These are phyloP conservation scores for Drepana arcuata DNA, from an alignment of 1,140 invertebrate genomes.

Conservation along the genomic window DNA sequence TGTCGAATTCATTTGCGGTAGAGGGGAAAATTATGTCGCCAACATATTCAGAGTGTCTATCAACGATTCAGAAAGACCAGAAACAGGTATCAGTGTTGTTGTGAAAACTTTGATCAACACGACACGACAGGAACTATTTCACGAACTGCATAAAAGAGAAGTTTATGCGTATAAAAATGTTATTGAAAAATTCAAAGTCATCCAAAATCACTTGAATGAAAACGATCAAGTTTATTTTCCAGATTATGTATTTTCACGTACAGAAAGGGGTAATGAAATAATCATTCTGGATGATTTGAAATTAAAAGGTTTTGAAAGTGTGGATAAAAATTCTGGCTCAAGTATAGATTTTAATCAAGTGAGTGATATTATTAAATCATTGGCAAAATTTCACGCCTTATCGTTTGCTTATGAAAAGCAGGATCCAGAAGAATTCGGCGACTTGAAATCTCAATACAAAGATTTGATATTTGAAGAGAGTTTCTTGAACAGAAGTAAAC, in stretches of 20 bases:
- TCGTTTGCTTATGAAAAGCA: conserved; percentile 34
- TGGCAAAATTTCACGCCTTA: conserved; percentile 54
- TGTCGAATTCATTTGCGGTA: conserved; percentile 45
- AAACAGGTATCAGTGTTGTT: conserved; percentile 38
- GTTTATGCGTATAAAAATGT: conserved; percentile 37
- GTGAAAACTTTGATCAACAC: conserved; percentile 57
- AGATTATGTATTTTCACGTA: conserved; percentile 31
- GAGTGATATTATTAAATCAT: conserved; percentile 29
- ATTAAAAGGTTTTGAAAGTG: conserved; percentile 30
- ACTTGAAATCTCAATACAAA: conserved; percentile 25
- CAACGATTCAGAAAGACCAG: conserved; percentile 25
- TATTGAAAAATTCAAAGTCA: conserved; percentile 28
- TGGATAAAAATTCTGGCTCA: conserved; percentile 12
- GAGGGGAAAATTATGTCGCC: conserved; percentile 48
- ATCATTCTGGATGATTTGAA: conserved; percentile 49
- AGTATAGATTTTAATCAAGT: conserved; percentile 30
- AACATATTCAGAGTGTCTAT: conserved; percentile 54
- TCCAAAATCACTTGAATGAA: conserved; percentile 30
- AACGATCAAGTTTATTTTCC: conserved; percentile 32
- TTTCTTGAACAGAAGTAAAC: conserved; percentile 48
- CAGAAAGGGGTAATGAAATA: conserved; percentile 39
- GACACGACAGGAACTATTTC: conserved; percentile 43
- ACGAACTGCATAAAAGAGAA: conserved; percentile 52
- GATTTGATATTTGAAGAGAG: conserved; percentile 43
- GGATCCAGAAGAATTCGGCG: conserved; percentile 18